Percentiles rank a stretch among this genome's conserved stretches.
Evolutionary conservation across 2,888 invertebrate species (phyloP).

Genomic region (Tetragonula carbonaria): DNA sequence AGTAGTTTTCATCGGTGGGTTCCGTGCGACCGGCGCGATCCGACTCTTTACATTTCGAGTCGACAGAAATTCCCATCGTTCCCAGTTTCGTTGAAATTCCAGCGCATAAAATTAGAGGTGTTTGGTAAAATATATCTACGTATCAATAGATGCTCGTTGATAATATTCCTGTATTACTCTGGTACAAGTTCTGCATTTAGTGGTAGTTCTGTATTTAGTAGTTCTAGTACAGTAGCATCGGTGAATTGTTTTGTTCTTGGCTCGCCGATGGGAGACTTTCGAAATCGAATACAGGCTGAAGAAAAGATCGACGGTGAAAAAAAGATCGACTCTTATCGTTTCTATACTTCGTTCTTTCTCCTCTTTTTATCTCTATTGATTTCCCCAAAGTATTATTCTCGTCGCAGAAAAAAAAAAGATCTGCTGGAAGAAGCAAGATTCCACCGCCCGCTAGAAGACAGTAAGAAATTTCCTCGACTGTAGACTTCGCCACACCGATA

Average conservation of each 20-base stretch:
- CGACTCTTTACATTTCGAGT: too few species aligned
- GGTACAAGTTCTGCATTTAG: too few species aligned
- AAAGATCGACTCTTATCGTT: background rate
- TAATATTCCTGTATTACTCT: too few species aligned
- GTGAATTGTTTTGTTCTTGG: background rate
- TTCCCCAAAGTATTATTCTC: background rate
- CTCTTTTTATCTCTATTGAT: background rate
- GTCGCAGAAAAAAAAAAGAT: background rate
- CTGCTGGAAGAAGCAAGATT: background rate
- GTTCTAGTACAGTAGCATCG: background rate
- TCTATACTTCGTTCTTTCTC: background rate
- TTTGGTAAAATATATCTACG: too few species aligned
- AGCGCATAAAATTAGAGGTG: too few species aligned
- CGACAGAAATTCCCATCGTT: too few species aligned
- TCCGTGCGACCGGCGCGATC: background rate
- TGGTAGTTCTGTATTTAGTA: too few species aligned
- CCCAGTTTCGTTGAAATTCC: too few species aligned
- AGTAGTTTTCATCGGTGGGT: slow-evolving; percentile 21
- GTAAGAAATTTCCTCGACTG: background rate
- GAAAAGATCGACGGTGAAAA: background rate
- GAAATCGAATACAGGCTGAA: background rate
- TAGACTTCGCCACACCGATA: background rate
- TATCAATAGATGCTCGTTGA: too few species aligned
- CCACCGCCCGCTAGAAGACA: background rate
- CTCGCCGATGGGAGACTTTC: background rate